These are phyloP conservation scores for Luscinia luscinia DNA, from an alignment of 2,797 vertebrate species.

Conservation along the genomic window DNA sequence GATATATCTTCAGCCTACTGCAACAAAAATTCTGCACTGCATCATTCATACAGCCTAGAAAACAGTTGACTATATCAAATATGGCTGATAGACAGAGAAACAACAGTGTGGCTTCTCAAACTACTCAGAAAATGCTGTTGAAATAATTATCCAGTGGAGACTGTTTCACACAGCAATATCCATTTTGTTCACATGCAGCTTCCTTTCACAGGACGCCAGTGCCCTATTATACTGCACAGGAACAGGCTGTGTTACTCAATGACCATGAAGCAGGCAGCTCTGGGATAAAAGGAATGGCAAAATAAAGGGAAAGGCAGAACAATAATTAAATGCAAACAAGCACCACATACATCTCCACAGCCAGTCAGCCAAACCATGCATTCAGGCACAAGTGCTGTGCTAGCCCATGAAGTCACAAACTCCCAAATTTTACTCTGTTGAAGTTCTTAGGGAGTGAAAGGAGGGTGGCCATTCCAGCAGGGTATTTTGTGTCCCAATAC, in stretches of 20 bases:
- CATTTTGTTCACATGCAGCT: background rate
- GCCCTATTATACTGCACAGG: background rate
- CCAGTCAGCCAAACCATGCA: background rate
- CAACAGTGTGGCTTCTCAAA: background rate
- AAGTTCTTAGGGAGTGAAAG: background rate
- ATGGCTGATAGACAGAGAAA: background rate
- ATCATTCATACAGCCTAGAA: background rate
- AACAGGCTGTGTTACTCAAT: background rate
- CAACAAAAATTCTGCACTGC: background rate
- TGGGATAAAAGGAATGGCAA: background rate
- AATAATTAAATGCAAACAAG: background rate
- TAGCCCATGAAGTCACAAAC: background rate
- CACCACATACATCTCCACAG: background rate
- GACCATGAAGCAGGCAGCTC: background rate
- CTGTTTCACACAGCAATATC: background rate
- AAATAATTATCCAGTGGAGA: background rate
- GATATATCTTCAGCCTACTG: background rate
- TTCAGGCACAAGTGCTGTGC: background rate
- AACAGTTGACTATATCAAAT: background rate
- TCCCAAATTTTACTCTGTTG: background rate
- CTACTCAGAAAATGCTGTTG: background rate
- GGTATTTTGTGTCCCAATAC: background rate
- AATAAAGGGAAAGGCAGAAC: background rate
- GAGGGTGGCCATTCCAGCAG: background rate
- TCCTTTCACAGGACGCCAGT: background rate